A percentile compares a stretch with the other conserved stretches of the same genome.
phyloP scores from a whole-genome alignment of 2,888 invertebrate species.

The Apoderus coryli region DNA sequence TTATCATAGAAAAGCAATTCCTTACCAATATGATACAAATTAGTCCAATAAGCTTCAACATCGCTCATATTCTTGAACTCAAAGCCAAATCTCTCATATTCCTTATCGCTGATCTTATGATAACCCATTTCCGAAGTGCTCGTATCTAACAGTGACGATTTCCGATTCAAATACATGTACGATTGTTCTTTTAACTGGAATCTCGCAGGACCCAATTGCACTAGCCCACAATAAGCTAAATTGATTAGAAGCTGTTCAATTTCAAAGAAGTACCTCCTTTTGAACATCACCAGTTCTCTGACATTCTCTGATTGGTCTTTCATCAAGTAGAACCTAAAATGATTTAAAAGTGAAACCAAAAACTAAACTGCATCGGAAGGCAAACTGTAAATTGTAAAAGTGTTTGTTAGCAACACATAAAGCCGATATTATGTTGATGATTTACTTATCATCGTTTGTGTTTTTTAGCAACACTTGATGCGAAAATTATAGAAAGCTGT shows the following conservation, averaged over 20 bases:
- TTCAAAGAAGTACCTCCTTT: conserved; percentile 42
- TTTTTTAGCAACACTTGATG: too few relatives aligned
- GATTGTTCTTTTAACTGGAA: conserved; percentile 54
- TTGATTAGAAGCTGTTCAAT: conserved; percentile 40
- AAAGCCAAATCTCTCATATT: conserved; percentile 42
- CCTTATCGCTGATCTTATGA: conserved; percentile 40
- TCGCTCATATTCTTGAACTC: conserved; percentile 38
- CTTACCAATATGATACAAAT: conserved; percentile 47
- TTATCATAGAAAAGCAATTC: too few relatives aligned
- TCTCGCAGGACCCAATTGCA: conserved; percentile 51
- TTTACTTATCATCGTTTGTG: too few relatives aligned
- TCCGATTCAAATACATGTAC: conserved; percentile 52
- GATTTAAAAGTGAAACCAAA: conserved; percentile 1
- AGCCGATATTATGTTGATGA: background rate
- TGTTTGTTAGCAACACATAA: too few relatives aligned
- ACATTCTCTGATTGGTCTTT: conserved; percentile 42
- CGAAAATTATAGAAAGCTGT: too few relatives aligned
- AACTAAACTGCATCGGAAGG: background rate
- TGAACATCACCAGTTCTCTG: conserved; percentile 36
- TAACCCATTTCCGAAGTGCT: conserved; percentile 46
- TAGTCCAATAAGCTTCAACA: conserved; percentile 52
- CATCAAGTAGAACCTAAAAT: conserved; percentile 39
- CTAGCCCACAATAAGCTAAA: conserved; percentile 51
- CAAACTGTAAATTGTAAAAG: background rate
- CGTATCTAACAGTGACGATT: conserved; percentile 48